Percentiles rank a stretch among this genome's conserved stretches.
These are phyloP conservation scores for Halcyon senegalensis DNA, from an alignment of 2,113 vertebrate species.

Conservation along the genomic window DNA sequence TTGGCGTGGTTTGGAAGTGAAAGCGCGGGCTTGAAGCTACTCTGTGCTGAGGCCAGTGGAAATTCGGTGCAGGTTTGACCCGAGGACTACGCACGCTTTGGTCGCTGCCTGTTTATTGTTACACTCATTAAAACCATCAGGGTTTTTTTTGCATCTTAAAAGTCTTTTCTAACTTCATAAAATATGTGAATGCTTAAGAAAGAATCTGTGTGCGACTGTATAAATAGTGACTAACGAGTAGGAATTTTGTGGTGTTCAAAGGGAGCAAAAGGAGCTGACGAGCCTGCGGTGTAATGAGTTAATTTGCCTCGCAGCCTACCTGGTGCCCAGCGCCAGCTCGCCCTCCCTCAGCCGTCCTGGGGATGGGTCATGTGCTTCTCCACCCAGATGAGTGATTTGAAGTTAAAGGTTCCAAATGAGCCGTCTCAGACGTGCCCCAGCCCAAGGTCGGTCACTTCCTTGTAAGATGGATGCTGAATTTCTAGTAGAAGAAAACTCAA, in stretches of 20 bases:
- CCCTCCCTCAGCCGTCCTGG: neutral
- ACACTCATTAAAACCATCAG: constrained; percentile 42
- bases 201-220: constrained; percentile 2
- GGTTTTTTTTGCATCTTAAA: neutral
- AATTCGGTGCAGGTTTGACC: constrained; percentile 21
- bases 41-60: constrained; percentile 20
- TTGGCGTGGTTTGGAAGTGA: neutral
- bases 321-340: neutral
- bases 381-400: neutral
- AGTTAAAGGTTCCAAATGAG: neutral
- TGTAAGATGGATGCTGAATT: neutral
- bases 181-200: constrained; percentile 27
- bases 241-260: constrained; percentile 35
- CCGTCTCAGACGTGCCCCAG: neutral
- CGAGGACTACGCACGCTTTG: neutral
- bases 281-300: neutral
- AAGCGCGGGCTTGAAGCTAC: neutral
- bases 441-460: neutral
- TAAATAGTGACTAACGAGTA: neutral
- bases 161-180: constrained; percentile 7
- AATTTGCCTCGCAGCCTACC: constrained; percentile 30
- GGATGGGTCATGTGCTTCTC: neutral
- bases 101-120: constrained; percentile 45
- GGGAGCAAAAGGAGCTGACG: neutral
- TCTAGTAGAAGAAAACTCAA: neutral